Evolutionary conservation across 2,113 vertebrate species (phyloP).

Genomic region (Pangasianodon hypophthalmus): DNA sequence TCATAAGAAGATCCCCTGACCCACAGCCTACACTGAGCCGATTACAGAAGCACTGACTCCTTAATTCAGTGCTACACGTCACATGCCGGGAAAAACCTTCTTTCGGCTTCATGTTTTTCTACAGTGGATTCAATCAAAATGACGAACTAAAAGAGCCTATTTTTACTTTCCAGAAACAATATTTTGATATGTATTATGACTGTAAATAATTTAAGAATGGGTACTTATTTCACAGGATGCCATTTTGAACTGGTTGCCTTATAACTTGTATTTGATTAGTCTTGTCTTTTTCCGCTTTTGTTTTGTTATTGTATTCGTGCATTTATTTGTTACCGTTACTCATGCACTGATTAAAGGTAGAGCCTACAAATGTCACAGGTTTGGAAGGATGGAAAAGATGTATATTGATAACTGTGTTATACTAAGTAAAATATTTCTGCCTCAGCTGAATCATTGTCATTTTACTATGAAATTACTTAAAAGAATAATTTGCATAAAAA

Average conservation of each 20-base stretch:
- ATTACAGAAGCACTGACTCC: background rate
- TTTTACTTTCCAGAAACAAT: constrained; percentile 69
- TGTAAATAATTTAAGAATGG: constrained; percentile 60
- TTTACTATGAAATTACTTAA: background rate
- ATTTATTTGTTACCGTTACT: background rate
- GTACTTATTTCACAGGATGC: constrained; percentile 47
- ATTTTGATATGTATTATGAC: constrained; percentile 69
- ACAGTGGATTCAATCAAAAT: constrained; percentile 47
- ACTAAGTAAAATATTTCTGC: background rate
- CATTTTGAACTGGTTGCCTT: constrained; percentile 70
- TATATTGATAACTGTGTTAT: background rate
- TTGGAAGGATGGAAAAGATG: background rate
- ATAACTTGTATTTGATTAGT: constrained; percentile 45
- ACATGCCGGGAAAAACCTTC: background rate
- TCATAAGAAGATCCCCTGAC: constrained; percentile 59
- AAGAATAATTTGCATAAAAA: background rate
- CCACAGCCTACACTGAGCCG: background rate
- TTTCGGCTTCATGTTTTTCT: constrained; percentile 46
- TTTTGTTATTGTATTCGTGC: constrained; percentile 32
- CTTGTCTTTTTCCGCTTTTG: constrained; percentile 31
- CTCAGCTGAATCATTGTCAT: background rate
- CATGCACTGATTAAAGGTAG: constrained; percentile 54
- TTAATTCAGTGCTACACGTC: background rate
- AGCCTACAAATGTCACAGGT: background rate
- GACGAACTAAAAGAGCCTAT: constrained; percentile 60